These are phyloP conservation scores for Dolichallabes microphthalmus DNA, from an alignment of 2,113 vertebrate genomes.

Conservation along the genomic window DNA sequence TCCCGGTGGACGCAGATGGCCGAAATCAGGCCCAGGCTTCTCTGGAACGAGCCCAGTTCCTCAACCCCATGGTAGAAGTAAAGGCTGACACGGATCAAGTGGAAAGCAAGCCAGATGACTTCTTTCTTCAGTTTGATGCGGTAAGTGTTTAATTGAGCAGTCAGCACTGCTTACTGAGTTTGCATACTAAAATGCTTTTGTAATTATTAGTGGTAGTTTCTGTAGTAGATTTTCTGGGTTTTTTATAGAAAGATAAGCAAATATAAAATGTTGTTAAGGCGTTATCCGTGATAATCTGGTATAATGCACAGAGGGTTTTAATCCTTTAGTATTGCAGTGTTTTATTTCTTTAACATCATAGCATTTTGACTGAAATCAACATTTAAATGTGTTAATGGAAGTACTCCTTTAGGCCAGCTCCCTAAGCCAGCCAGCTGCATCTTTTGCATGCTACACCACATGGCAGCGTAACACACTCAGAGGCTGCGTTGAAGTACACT, in stretches of 20 bases:
- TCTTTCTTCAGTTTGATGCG: constrained; percentile 87
- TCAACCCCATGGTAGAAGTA: constrained; percentile 96
- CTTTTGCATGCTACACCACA: background rate
- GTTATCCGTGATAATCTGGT: background rate
- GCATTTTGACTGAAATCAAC: background rate
- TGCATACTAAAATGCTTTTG: background rate
- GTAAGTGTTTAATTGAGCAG: constrained; percentile 67
- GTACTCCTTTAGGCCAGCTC: background rate
- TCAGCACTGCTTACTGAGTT: background rate
- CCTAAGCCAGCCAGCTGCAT: background rate
- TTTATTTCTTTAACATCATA: background rate
- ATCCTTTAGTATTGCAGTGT: background rate
- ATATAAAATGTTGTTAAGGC: background rate
- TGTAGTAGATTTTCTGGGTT: background rate
- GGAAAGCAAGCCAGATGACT: constrained; percentile 81
- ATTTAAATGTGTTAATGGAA: background rate
- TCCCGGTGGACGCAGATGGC: constrained; percentile 77
- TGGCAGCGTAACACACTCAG: background rate
- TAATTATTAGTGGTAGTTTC: background rate
- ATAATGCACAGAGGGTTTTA: background rate
- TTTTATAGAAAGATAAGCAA: background rate
- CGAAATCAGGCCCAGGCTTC: constrained; percentile 84
- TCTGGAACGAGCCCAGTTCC: constrained; percentile 86
- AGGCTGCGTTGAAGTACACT: too few relatives aligned
- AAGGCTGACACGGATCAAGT: constrained; percentile 76